Evolutionary conservation across 1,140 invertebrate species (phyloP).

Genomic region (Zaprionus ornatus): DNA sequence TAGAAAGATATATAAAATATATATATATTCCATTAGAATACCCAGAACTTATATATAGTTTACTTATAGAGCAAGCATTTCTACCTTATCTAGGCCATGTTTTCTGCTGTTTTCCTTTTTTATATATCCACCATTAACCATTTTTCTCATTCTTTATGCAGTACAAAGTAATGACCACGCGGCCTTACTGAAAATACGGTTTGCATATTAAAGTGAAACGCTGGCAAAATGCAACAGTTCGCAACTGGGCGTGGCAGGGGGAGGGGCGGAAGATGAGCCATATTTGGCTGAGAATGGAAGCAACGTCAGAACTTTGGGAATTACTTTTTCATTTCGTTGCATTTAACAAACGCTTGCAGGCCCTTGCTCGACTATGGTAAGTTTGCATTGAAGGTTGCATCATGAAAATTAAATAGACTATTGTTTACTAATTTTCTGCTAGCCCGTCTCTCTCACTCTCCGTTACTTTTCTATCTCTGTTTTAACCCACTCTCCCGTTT

Average conservation of each 20-base stretch:
- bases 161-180: conserved; percentile 64
- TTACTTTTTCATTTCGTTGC: conserved; percentile 71
- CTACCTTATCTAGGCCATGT: conserved; percentile 2
- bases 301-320: conserved; percentile 74
- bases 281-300: conserved; percentile 29
- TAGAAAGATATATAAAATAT: too few species aligned
- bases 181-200: conserved; percentile 69
- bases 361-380: background rate
- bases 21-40: too few species aligned
- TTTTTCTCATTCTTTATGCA: conserved; percentile 25
- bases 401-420: conserved; percentile 3
- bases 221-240: conserved; percentile 13
- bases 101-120: conserved; percentile 28
- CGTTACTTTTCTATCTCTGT: background rate
- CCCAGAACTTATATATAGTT: too few species aligned
- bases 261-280: background rate
- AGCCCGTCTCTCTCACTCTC: background rate
- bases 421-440: background rate
- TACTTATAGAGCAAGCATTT: too few species aligned
- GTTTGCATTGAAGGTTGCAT: background rate
- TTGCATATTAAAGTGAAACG: conserved; percentile 71
- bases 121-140: conserved; percentile 10
- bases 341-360: conserved; percentile 42
- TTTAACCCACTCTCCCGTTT: background rate
- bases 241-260: background rate